phyloP scores from a whole-genome alignment of 2,888 invertebrate genomes.

The Aelia acuminata region DNA sequence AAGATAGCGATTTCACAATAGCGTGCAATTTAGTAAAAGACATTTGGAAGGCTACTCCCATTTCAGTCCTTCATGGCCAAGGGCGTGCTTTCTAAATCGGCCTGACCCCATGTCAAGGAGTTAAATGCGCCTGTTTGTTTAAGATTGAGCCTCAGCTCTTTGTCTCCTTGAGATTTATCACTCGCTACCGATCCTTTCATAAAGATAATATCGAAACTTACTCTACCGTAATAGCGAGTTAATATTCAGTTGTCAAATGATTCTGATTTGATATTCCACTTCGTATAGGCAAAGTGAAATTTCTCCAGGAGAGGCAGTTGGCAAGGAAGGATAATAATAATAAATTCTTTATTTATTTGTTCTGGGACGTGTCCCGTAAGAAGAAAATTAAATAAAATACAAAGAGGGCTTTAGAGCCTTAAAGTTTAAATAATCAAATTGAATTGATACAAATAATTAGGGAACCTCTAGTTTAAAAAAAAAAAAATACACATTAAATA shows the following conservation, averaged over 20 bases:
- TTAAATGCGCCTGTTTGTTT: background rate
- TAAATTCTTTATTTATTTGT: too few relatives aligned
- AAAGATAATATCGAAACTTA: background rate
- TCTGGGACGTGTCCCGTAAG: too few relatives aligned
- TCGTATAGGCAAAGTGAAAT: background rate
- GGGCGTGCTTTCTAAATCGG: conserved; percentile 20
- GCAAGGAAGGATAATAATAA: too few relatives aligned
- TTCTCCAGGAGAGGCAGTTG: background rate
- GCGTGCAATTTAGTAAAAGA: background rate
- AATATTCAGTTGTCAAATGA: background rate
- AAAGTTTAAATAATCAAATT: too few relatives aligned
- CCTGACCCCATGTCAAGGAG: conserved; percentile 30
- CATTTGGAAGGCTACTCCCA: background rate
- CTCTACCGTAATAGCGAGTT: background rate
- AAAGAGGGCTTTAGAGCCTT: too few relatives aligned
- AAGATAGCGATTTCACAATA: background rate
- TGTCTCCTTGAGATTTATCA: background rate
- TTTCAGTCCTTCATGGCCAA: background rate
- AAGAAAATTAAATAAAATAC: too few relatives aligned
- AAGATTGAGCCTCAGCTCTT: background rate
- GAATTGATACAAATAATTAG: too few relatives aligned
- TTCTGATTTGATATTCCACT: background rate
- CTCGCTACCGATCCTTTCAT: background rate
- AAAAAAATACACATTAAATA: too few relatives aligned
- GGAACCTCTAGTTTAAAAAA: too few relatives aligned